Evolutionary conservation across 1,140 invertebrate species (phyloP).

Genomic region (Tribolium madens): DNA sequence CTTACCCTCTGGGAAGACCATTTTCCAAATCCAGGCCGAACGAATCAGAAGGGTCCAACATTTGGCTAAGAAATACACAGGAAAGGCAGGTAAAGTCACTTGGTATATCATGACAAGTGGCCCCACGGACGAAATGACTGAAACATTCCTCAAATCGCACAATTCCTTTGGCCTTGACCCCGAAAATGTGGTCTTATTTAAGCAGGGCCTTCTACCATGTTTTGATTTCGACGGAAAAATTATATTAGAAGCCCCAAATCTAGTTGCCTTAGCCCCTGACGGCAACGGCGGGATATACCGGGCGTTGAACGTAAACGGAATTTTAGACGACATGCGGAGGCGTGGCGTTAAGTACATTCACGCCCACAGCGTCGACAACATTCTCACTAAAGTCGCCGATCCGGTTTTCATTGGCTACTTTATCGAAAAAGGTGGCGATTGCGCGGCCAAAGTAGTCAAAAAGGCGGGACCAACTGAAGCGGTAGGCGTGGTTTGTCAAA

Average conservation of each 20-base stretch:
- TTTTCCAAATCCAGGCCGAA: conserved; percentile 97
- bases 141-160: conserved; percentile 84
- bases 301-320: conserved; percentile 80
- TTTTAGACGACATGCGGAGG: conserved; percentile 86
- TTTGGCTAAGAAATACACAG: conserved; percentile 78
- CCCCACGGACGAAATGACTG: conserved; percentile 88
- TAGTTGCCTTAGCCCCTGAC: conserved; percentile 91
- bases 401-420: conserved; percentile 97
- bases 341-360: conserved; percentile 92
- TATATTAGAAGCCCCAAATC: conserved; percentile 83
- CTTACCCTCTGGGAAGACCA: conserved; percentile 80
- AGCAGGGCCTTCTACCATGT: conserved; percentile 94
- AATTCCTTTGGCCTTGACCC: conserved; percentile 89
- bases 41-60: conserved; percentile 84
- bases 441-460: conserved; percentile 95
- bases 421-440: conserved; percentile 87
- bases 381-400: conserved; percentile 97
- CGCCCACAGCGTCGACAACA: conserved; percentile 99
- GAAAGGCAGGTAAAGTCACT: conserved; percentile 77
- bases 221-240: conserved; percentile 96
- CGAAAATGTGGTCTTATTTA: conserved; percentile 89
- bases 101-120: conserved; percentile 99
- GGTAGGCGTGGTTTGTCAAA: conserved; percentile 94
- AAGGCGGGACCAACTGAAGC: conserved; percentile 92
- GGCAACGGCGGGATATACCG: conserved; percentile 98